Conservation (phyloP, 2,888 invertebrate species). For the Chirona hameri region DNA sequence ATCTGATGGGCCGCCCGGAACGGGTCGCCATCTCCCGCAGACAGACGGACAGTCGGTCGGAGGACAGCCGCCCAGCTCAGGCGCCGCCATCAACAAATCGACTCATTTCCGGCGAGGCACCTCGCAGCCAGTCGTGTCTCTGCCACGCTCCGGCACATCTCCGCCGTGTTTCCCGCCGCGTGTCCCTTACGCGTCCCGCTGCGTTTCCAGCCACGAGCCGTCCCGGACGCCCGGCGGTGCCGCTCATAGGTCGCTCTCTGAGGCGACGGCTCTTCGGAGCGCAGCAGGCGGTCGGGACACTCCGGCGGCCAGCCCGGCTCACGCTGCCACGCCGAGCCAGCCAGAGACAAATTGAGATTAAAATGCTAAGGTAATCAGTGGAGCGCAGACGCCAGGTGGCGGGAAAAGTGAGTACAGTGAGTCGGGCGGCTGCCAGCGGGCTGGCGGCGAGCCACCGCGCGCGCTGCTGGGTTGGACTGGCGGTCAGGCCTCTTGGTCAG, state of each 20-base stretch:
- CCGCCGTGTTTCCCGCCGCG: too few species aligned
- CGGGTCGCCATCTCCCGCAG: too few species aligned
- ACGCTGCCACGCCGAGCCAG: background rate
- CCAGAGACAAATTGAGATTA: background rate
- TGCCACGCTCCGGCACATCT: too few species aligned
- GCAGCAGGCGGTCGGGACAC: background rate
- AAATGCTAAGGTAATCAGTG: constrained; percentile 6
- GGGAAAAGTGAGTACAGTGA: too few species aligned
- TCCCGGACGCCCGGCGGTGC: too few species aligned
- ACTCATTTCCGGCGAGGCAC: background rate
- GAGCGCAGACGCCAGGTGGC: background rate
- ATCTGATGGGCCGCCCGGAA: too few species aligned
- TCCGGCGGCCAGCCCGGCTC: background rate
- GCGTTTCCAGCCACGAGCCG: too few species aligned
- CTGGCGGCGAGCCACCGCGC: background rate
- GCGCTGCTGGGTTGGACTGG: background rate
- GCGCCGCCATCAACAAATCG: background rate
- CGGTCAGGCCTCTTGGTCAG: too few species aligned
- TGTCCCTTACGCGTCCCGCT: too few species aligned
- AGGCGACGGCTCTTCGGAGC: background rate
- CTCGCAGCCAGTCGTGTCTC: too few species aligned
- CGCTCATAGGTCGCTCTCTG: background rate
- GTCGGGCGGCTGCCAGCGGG: too few species aligned
- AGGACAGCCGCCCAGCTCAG: background rate
- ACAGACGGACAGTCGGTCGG: too few species aligned